Conservation (phyloP, 2,888 invertebrate species). For the Copidosoma aretas region DNA sequence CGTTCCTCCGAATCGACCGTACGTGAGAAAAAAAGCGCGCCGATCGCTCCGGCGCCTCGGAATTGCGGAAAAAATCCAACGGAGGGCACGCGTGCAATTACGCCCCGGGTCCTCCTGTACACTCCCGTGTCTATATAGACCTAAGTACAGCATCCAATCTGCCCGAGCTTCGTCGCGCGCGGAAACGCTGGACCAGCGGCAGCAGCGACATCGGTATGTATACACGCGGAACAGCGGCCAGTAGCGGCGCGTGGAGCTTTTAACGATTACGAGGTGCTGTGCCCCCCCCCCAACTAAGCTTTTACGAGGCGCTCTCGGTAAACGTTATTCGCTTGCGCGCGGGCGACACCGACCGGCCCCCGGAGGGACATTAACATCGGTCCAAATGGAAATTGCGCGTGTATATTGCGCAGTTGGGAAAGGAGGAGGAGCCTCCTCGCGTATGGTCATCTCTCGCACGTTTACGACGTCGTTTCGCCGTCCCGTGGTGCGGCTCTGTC, state of each 20-base stretch:
- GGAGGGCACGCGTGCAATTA: too few species aligned
- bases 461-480: constrained; percentile 32
- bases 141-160: too few species aligned
- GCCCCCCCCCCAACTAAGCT: constrained; percentile 27
- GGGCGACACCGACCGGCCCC: constrained; percentile 40
- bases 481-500: constrained; percentile 42
- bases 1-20: too few species aligned
- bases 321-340: constrained; percentile 53
- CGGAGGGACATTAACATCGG: constrained; percentile 51
- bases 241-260: constrained; percentile 51
- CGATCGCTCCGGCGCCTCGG: too few species aligned
- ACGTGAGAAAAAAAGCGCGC: too few species aligned
- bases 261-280: constrained; percentile 54
- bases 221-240: neutral
- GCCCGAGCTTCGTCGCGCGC: too few species aligned
- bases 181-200: too few species aligned
- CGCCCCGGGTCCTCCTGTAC: too few species aligned
- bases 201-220: too few species aligned
- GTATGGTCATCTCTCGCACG: constrained; percentile 38
- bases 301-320: constrained; percentile 52
- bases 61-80: too few species aligned
- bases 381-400: constrained; percentile 57
- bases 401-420: constrained; percentile 46
- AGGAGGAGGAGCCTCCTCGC: constrained; percentile 45
- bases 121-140: too few species aligned